Evolutionary conservation across 2,113 vertebrate genomes (phyloP), one percentile per base, ranked within the genome.

Genomic region (Pangasianodon hypophthalmus): DNA sequence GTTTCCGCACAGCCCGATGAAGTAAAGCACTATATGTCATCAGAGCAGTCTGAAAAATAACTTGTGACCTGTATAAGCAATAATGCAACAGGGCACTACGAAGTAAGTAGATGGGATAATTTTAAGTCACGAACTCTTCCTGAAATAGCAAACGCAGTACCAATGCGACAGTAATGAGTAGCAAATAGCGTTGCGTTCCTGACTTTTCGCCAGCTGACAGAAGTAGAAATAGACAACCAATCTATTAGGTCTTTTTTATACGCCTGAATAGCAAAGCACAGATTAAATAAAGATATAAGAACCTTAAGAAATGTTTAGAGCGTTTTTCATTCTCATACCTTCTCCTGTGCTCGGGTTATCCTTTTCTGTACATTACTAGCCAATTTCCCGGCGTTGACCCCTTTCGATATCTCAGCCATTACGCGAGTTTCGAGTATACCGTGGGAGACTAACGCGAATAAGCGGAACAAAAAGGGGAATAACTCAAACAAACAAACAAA

Each of bases 361-460:
- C 97, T 97, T 96, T 99, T 99, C 97, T 99, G 98, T 71, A 99
- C 96, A 84, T 97, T 99, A 93, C 96, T 98, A 50, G 98, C 98
- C 92, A 99, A 97, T 89, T 98, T 98, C 89, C 98, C 98, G 32
- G 98, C 97, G 48, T 97, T 97, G 92, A 98, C 98, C 92, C 97
- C 98, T 94, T 99, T 98, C 93, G 97, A 97, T 91, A 96, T 95
- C 95, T 99, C 98, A 87, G 98, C 98, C 98, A 99, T 99, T 92
- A 93, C 94, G 94, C 92, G 88, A 92, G 92, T 86, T 87, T 29
- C 24, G 87, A 84, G 29, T 58, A 83, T 29, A 90, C 88, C 88
- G 88, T 88, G 83, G 89, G 48, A 64, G 85, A 50, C 21, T 56
- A 69, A 73, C 10, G 6, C 69, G n/a, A n/a, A 62, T 13, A 56